Conservation (phyloP, 2,797 vertebrate genomes). For the Agapornis canus region DNA sequence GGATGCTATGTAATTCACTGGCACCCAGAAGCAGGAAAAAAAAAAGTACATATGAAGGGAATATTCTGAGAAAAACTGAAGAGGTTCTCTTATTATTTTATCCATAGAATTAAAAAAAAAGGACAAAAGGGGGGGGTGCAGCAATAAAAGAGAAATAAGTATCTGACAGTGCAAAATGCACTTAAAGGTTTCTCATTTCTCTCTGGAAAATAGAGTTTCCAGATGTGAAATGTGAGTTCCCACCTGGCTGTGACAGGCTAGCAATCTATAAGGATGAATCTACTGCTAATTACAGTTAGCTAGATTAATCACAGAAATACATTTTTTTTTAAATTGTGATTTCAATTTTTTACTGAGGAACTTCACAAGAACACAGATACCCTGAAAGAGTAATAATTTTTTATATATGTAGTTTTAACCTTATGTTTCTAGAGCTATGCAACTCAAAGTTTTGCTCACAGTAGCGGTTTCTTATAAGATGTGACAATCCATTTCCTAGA, state of each 20-base stretch:
- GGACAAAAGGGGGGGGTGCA: not conserved
- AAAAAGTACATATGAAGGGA: not conserved
- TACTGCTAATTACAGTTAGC: not conserved
- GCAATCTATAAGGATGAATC: not conserved
- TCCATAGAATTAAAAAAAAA: not conserved
- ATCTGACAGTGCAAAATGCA: not conserved
- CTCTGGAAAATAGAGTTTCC: not conserved
- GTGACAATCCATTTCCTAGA: not conserved
- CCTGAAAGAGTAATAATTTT: not conserved
- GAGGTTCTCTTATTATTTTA: not conserved
- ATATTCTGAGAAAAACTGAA: not conserved
- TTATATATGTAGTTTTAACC: not conserved
- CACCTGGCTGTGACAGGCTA: not conserved
- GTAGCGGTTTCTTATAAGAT: not conserved
- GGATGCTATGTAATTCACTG: not conserved
- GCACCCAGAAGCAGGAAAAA: not conserved
- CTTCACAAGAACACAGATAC: not conserved
- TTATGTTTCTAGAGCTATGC: accelerated
- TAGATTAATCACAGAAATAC: not conserved
- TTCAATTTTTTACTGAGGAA: not conserved
- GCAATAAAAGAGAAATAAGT: not conserved
- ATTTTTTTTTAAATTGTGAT: not conserved
- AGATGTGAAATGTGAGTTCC: not conserved
- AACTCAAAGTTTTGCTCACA: not conserved
- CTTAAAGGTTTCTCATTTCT: not conserved